These are phyloP conservation scores for Meloe dianella DNA, from an alignment of 2,888 invertebrate species.

Conservation along the genomic window DNA sequence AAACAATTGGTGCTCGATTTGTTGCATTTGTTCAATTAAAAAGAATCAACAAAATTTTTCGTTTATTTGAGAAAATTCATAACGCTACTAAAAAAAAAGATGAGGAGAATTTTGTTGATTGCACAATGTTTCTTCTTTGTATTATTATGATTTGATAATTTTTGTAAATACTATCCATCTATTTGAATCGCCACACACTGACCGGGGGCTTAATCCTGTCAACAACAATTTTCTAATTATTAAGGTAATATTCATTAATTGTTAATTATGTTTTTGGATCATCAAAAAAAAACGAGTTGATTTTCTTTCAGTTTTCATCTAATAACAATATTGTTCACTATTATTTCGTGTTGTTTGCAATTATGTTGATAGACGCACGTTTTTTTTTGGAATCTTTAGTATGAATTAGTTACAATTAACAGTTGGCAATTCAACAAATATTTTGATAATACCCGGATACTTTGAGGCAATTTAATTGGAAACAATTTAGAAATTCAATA, in stretches of 20 bases:
- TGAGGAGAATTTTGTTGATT: constrained; percentile 5
- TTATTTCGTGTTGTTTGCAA: neutral
- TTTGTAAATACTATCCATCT: neutral
- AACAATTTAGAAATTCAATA: too few relatives aligned
- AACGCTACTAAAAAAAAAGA: too few relatives aligned
- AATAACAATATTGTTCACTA: neutral
- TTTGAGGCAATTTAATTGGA: too few relatives aligned
- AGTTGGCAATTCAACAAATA: constrained; percentile 7
- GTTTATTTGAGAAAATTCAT: neutral
- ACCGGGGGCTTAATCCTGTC: constrained; percentile 43
- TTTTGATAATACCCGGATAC: neutral
- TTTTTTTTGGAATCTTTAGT: neutral
- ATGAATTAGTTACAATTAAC: neutral
- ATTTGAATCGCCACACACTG: constrained; percentile 1
- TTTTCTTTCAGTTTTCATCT: neutral
- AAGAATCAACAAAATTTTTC: neutral
- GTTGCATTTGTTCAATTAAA: constrained; percentile 19
- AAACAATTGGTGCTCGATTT: constrained; percentile 23
- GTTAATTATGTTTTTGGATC: too few relatives aligned
- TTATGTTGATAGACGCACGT: too few relatives aligned
- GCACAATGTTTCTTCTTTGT: neutral
- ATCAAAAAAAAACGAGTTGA: neutral
- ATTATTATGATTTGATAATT: neutral
- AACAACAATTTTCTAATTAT: constrained; percentile 26
- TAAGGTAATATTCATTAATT: constrained; percentile 47